Evolutionary conservation across 2,888 invertebrate genomes (phyloP), one percentile per base, ranked within the genome.

Genomic region (Incurvaria masculella): DNA sequence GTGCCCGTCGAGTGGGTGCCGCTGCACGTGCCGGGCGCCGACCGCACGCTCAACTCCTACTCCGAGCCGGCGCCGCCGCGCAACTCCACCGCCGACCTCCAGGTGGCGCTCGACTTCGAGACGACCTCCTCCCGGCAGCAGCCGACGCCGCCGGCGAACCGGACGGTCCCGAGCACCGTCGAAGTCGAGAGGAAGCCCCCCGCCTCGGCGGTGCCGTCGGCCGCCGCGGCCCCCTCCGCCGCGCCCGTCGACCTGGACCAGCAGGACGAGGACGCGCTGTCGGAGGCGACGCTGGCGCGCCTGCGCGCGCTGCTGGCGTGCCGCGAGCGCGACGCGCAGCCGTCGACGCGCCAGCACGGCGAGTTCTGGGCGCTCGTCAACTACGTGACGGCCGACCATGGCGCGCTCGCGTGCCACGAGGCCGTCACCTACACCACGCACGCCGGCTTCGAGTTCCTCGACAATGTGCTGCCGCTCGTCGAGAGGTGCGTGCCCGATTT

Each of bases 351-450:
- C 48, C 90, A 90, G 61, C 83, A 89, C 2, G 90, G 90, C 18
- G 88, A 89, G 60, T 94, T 88, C 67, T 94, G 93, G 93, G 92
- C 94, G 57, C 76, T 94, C 51, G 89, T 91, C 71, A 94, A 94
- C 74, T 94, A 89, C 64, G 84, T 93, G 55, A 82, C 83, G 39
- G 89, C 91, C 49, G 85, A 86, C 50, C 85, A 85, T 59, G 84
- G 84, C 17, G 67, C 74, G 41, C 66, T 88, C 45, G 80, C 78
- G 62, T 94, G 94, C 70, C 88, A 91, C 70, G 91, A 93, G 69
- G 87, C 87, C 56, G 83, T 95, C 55, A 95, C 95, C 1, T 94
- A 94, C 63, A 93, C 94, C 27, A 95, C 95, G 14, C 95, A 95
- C 68, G 93, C 91, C 4, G 94, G 94, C 61, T 92, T 86, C 72